Base-by-base conservation (phyloP, 2,113 vertebrate species). In the Callaeas wilsoni region DNA sequence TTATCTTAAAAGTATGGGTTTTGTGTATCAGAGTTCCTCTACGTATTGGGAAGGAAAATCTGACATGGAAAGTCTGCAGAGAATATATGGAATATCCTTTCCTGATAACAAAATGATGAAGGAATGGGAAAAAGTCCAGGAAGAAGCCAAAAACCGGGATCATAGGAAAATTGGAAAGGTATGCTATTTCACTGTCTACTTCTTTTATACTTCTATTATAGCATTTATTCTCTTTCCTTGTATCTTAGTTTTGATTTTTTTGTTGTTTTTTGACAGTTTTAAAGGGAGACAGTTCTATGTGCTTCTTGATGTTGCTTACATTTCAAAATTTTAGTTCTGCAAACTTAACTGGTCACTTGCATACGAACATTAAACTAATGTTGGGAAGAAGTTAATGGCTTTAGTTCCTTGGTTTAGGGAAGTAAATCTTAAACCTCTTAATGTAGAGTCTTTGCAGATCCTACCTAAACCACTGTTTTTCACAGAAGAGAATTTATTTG, bases 161-260 rank as follows among this genome's bases (percentile, higher is more conserved):
- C 98, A 98, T 30, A 97, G 98, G 84, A 98, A 97, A 50, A 98
- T 98, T 18, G 98, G 98, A 75, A 98, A 97, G 98, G 98, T 98
- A 73, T 0, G 1, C 2, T 67, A 1, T 75, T 84, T 65, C 9
- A 26, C 12, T 37, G 19, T 64, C 27, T 60, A 1, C 16, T 89
- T 94, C 16, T 80, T 81, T 47, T 60, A 18, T 22, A 14, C 5
- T 55, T 69, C 53, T 88, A 0, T 49, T 35, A 9, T 52, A 37
- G 13, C 68, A 44, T 26, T 71, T 0, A 18, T 71, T 79, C 7
- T 68, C 29, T 65, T 50, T 13, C 7, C 7, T 9, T 47, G 12
- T 25, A 19, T 68, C 46, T n/a, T 46, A 22, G 15, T 69, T 63
- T 63, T 23, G 15, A 13, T 33, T 27, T 56, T 68, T 12, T 53